Base-by-base conservation (phyloP, 2,888 invertebrate species). In the Drosophila rubida region DNA sequence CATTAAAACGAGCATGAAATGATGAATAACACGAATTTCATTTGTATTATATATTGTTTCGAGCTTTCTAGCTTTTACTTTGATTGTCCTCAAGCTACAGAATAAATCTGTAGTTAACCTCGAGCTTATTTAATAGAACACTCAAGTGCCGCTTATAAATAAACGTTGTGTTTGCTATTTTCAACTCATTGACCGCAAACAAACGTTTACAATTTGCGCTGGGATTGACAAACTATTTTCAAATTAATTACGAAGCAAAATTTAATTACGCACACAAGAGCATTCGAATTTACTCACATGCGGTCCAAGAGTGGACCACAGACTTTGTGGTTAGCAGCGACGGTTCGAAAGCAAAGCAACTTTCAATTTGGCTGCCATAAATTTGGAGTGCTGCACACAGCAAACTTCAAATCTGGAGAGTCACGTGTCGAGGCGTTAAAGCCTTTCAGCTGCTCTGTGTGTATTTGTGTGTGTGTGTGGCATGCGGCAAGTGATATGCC, bases 341-440 rank as follows among this genome's bases (percentile, higher is more conserved):
- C 2, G 13, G 9, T 11, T 13, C 22, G 19, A 25, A 14, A 13
- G 8, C 42, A 27, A 23, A 39, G 37, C 55, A 37, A 4, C 32
- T 32, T 32, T 32, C 4, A 4, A 32, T 4, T 5, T 32, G 11
- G 19, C 1, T 16, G 19, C 8, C 14, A 37, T 46, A 39, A 23
- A 4, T 45, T 14, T 9, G 14, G 35, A 41, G 37, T 32, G 51
- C 48, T 37, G 5, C 13, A 37, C 13, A 37, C 35, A 14, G 13
- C 19, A 14, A 51, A 62, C 61, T 60, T 50, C 59, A 65, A 84
- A 67, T 68, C 41, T 58, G 45, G 54, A 81, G 61, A 63, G 68
- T 60, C 64, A 65, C 77, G 78, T 76, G 73, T 66, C 50, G 51
- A 57, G 57, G 74, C 66, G 61, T 71, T 71, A 58, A 82, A 50